phyloP scores from a whole-genome alignment of 2,797 vertebrate genomes.

The Melanotaenia nigrans region DNA sequence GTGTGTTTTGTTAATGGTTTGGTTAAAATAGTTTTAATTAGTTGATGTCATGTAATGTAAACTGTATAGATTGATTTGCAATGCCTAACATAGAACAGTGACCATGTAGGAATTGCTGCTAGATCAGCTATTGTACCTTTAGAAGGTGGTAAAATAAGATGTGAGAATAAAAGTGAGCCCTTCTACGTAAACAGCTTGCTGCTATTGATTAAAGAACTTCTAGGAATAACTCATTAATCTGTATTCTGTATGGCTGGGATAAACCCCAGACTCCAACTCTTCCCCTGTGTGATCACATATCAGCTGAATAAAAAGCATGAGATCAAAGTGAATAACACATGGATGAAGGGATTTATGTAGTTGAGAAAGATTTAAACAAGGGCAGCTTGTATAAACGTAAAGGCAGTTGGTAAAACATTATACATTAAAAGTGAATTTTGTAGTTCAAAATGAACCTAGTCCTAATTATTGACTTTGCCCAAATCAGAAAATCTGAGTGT shows the following conservation, averaged over 20 bases:
- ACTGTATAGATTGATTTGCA: background rate
- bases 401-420: background rate
- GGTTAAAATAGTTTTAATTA: background rate
- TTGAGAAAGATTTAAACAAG: background rate
- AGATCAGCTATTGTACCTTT: background rate
- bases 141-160: background rate
- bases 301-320: background rate
- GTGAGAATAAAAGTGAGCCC: background rate
- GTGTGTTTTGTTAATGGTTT: background rate
- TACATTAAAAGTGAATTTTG: too few relatives aligned
- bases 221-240: background rate
- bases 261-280: background rate
- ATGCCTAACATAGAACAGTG: background rate
- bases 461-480: background rate
- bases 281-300: background rate
- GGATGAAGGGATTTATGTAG: background rate
- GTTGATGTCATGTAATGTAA: background rate
- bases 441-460: background rate
- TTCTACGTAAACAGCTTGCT: background rate
- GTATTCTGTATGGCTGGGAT: background rate
- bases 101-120: background rate
- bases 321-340: background rate
- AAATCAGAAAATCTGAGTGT: background rate
- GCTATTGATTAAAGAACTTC: background rate
- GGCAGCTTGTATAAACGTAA: background rate